Evolutionary conservation across 2,113 vertebrate genomes (phyloP), one percentile per base, ranked within the genome.

Genomic region (Zosterops borbonicus): DNA sequence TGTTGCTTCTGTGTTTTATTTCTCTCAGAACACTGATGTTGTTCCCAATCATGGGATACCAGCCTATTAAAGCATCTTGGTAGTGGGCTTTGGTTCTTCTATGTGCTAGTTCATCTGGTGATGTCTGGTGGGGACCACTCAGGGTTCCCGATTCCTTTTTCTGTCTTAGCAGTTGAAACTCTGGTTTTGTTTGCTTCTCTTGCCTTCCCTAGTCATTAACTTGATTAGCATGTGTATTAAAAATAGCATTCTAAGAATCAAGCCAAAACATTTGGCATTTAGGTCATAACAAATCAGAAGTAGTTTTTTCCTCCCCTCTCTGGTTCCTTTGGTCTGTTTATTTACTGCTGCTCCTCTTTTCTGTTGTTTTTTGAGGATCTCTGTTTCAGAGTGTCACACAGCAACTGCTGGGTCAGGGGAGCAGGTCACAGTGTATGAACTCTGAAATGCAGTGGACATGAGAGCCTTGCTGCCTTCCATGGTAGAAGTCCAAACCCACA

Each of bases 31-130:
- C 13, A 9, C 0, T 60, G 65, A 41, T 49, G 19, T 27, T 55
- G 4, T 55, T 84, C 47, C 39, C 14, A 78, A 0, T 37, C 12
- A 3, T 0, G 1, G 39, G 25, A 31, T n/a, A 35, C 33, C 56
- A 75, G 33, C 56, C 60, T 53, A 4, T 39, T 67, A 22, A 63
- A 70, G 14, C 16, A 52, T 37, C 35, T 42, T 42, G 17, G 44
- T 85, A 11, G 1, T 75, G 42, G 37, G 42, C 35, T 79, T 47
- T 58, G 33, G 19, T 55, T 56, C 9, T 46, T 59, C 21, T 42
- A 0, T 1, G 2, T 84, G n/a, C 31, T 41, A 6, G 20, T 78
- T 70, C 35, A 29, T 65, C 31, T n/a, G 31, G 9, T 59, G 11
- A 11, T 59, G 22, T 49, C 37, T 78, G 23, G 4, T 64, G 58